Evolutionary conservation across 2,113 vertebrate species (phyloP).

Genomic region (human): DNA sequence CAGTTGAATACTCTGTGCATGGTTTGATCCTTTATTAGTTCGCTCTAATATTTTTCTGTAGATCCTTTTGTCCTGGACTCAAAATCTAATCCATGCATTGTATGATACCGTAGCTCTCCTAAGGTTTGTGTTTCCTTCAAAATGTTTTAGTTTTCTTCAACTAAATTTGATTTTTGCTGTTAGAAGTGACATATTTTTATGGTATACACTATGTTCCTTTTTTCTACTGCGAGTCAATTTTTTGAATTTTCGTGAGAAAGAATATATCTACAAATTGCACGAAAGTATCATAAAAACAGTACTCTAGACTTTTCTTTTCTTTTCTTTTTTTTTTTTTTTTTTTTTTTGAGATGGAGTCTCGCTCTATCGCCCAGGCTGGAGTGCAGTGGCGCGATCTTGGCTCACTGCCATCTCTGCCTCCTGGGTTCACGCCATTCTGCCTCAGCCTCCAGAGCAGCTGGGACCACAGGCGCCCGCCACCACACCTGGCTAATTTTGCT

Average conservation of each 20-base stretch:
- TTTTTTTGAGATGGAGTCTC: no score
- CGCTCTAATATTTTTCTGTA: not conserved
- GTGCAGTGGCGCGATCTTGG: no score
- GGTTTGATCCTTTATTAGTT: not conserved
- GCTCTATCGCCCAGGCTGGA: no score
- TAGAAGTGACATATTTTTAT: not conserved
- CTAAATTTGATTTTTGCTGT: not conserved
- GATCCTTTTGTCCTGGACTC: not conserved
- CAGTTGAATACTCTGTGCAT: not conserved
- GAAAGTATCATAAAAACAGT: not conserved
- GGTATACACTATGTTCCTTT: not conserved
- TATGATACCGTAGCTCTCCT: not conserved
- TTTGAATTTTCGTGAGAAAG: constrained; percentile 1
- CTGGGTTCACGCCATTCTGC: no score
- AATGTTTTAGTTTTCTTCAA: not conserved
- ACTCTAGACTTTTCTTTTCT: not conserved
- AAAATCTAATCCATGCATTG: not conserved
- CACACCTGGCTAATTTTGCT: no score
- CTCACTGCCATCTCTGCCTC: no score
- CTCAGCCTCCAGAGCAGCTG: no score
- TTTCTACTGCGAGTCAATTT: not conserved
- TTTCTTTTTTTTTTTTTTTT: no score
- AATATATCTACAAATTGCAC: not conserved
- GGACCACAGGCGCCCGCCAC: no score
- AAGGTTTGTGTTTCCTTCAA: not conserved